Base-by-base conservation (phyloP, 1,140 invertebrate species). In the Ptiloglossa arizonensis region DNA sequence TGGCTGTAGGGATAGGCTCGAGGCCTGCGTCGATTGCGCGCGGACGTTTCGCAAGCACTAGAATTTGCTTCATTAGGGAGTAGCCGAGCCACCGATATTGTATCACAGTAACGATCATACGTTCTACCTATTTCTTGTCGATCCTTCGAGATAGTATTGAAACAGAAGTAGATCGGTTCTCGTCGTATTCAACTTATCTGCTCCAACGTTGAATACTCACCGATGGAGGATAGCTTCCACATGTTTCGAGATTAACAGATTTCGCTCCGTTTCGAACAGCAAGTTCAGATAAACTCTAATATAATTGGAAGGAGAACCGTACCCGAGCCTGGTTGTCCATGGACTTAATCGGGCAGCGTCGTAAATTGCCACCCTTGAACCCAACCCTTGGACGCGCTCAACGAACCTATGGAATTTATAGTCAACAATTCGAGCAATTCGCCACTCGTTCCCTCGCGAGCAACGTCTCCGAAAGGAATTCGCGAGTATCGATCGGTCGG, bases 81-180 rank as follows among this genome's bases (percentile, higher is more conserved):
- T 41, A 17, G 54, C 56, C 24, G 17, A 44, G 35, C 9, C 38
- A 11, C 11, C 35, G 57, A 73, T 38, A 62, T 38, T 13, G 44
- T 64, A 54, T 73, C 60, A 24, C 6, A 6, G 32, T 41, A 73
- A 52, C 60, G 70, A 73, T 73, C 70, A 29, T 64, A 52, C 70
- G 1, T 19, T 17, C 29, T 62, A 50, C 13, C 46, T 29, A 11
- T 52, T 73, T 73, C 70, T 64, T 64, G 59, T 64, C 60, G 70
- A 73, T 73, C 32, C 32, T 22, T 13, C 1, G 6, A 73, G 70
- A 73, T 73, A 73, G 59, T 48, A 73, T 73, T 73, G 32, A 64
- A 73, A 64, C 32, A 52, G 46, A 64, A 73, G 48, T 62, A 41
- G 70, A 73, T 52, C 44, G 32, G n/a, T 72, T 60, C 44, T 72